Base-by-base conservation (phyloP, 1,140 invertebrate genomes). In the Scaptodrosophila lebanonensis region DNA sequence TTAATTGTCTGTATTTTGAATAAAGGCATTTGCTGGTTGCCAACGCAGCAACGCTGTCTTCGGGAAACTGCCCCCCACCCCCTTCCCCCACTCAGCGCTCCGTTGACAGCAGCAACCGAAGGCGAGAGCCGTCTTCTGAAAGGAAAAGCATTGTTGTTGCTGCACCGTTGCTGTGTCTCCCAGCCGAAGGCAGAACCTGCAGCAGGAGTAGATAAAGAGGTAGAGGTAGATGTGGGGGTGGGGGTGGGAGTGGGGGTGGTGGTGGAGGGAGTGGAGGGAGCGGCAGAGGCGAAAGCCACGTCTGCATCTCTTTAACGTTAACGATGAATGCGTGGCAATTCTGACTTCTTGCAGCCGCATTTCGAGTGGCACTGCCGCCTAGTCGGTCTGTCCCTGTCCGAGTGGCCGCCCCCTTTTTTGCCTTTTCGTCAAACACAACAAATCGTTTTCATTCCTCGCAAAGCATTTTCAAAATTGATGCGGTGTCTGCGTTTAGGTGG, bases 401-500 rank as follows among this genome's bases (percentile, higher is more conserved):
- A 35, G 27, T 33, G 45, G 40, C 9, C 18, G 22, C 36, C 20
- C 25, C 17, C 6, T 0, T 29, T 22, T 29, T 2, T 57, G 33
- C 38, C 27, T 71, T 49, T 36, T 58, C 59, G 66, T 65, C 63
- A 66, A 76, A 83, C 76, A 65, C 76, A 83, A 70, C 68, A 84
- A 84, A 71, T 77, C 72, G 72, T 75, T 70, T 71, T 71, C 59
- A 68, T 64, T 72, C 59, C 60, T 75, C 54, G 50, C 73, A 66
- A 75, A 59, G 75, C 75, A 76, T 84, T 82, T 79, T 83, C 66
- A 84, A 71, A 84, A 83, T 83, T 77, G 77, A 83, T 84, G 73
- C 82, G 70, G 62, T 76, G 76, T 82, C 72, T 83, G 76, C 71
- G 76, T 83, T 85, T 85, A 73, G 68, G 76, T 84, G 75, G 83